Evolutionary conservation across 1,140 invertebrate species (phyloP), one percentile per base, ranked within the genome.

Genomic region (Lasaia peninsularis): DNA sequence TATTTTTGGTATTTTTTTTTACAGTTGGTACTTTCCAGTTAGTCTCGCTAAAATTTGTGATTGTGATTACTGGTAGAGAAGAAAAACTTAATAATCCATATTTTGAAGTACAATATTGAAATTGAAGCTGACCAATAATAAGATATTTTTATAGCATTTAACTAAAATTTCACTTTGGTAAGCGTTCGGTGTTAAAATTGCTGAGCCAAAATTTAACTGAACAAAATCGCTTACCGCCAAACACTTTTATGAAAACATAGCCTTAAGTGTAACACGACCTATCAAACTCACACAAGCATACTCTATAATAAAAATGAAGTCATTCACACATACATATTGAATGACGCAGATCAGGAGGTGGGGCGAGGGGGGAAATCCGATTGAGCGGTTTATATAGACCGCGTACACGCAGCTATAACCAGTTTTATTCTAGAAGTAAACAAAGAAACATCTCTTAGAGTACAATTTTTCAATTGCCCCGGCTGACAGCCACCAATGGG

Each of bases 371-470:
- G 62, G 49, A 56, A 50, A 31, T 52, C 62, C 67, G 56, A 71
- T 63, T 64, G 56, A 54, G 69, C 51, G 66, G 62, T 78, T 80
- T 86, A 88, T 83, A 88, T 88, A 81, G 67, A 44, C 64, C 75
- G 75, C 71, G 72, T 67, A 62, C 44, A 74, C 75, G 68, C 70
- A 65, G 21, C 51, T 31, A 34, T 55, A 71, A 69, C 71, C 82
- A 86, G 80, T 86, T 82, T 69, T 52, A 53, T 65, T 82, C 66
- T 52, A 64, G 67, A 77, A 63, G 75, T 74, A 83, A 78, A 81
- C 75, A 78, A 73, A 76, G 56, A 67, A 64, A 68, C 56, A 68
- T 40, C 40, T 65, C 62, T 58, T 56, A 73, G 65, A 73, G 63
- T 51, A 67, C 69, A 64, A 56, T 31, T 48, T 24, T 57, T 34